These are phyloP conservation scores for Cossypha caffra DNA, from an alignment of 2,797 vertebrate species.

Conservation along the genomic window DNA sequence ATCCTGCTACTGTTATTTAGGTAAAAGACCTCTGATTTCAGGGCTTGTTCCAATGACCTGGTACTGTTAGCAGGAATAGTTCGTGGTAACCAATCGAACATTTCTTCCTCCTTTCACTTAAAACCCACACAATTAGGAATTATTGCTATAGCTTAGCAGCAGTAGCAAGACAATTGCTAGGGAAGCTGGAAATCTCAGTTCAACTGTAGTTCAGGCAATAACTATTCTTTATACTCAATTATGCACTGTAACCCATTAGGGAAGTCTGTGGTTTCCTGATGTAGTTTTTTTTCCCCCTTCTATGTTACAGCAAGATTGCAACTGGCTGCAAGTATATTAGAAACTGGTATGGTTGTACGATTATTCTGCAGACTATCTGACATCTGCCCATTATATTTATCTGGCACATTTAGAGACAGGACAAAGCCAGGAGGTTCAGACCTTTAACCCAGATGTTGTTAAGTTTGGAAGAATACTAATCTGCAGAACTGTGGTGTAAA, in stretches of 20 bases:
- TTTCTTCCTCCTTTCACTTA: conserved; percentile 64
- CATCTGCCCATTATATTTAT: background rate
- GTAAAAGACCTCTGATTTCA: conserved; percentile 31
- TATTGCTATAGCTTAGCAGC: conserved; percentile 54
- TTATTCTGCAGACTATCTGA: background rate
- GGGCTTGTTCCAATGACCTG: conserved; percentile 11
- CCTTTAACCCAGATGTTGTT: background rate
- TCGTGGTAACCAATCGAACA: conserved; percentile 45
- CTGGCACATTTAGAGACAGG: background rate
- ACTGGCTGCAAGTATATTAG: conserved; percentile 9
- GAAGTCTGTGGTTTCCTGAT: conserved; percentile 72
- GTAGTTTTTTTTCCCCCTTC: background rate
- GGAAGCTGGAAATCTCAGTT: conserved; percentile 72
- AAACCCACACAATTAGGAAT: conserved; percentile 69
- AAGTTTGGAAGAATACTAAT: background rate
- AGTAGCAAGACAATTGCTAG: conserved; percentile 61
- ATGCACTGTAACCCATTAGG: conserved; percentile 68
- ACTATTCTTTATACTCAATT: conserved; percentile 75
- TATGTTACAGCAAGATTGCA: conserved; percentile 20
- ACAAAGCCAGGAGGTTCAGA: background rate
- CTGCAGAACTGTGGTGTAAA: background rate
- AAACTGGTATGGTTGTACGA: background rate
- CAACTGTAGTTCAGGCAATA: conserved; percentile 72
- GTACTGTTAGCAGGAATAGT: background rate
- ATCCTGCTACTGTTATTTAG: conserved; percentile 17